Conservation (phyloP, 2,888 invertebrate genomes). For the Napeogenes sylphis region DNA sequence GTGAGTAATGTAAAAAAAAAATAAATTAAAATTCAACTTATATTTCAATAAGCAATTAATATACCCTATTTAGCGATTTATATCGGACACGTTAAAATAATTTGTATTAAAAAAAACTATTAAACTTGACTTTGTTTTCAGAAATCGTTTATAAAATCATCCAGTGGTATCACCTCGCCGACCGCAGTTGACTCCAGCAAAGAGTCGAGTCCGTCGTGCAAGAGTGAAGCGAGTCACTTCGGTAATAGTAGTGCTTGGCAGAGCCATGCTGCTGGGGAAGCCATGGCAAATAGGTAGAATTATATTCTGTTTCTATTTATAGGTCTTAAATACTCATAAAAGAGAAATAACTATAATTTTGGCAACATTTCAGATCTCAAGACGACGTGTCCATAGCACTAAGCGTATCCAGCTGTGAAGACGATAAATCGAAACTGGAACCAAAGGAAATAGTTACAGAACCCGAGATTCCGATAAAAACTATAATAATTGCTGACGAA, state of each 20-base stretch:
- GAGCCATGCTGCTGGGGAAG: slow-evolving; percentile 73
- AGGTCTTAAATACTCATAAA: neutral
- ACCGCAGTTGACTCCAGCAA: slow-evolving; percentile 68
- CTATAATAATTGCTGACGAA: slow-evolving; percentile 65
- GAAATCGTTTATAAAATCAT: slow-evolving; percentile 69
- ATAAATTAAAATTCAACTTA: neutral
- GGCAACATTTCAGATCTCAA: slow-evolving; percentile 56
- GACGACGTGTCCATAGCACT: slow-evolving; percentile 72
- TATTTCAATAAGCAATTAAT: too few species aligned
- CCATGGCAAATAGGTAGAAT: slow-evolving; percentile 69
- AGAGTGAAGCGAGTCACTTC: slow-evolving; percentile 72
- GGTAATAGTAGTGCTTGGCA: slow-evolving; percentile 69
- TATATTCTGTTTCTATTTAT: neutral
- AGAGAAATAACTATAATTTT: neutral
- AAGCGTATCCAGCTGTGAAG: slow-evolving; percentile 73
- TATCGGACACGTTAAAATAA: too few species aligned
- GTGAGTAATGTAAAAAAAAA: slow-evolving; percentile 35
- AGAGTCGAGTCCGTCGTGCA: slow-evolving; percentile 74
- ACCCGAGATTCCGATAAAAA: slow-evolving; percentile 59
- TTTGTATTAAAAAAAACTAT: neutral
- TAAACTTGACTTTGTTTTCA: slow-evolving; percentile 36
- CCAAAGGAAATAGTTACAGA: slow-evolving; percentile 46
- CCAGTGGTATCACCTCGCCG: slow-evolving; percentile 65
- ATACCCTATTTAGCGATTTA: too few species aligned
- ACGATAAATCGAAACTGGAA: slow-evolving; percentile 68